These are phyloP conservation scores for Platorchestia sp. DNA, from an alignment of 1,140 invertebrate genomes.

Conservation along the genomic window DNA sequence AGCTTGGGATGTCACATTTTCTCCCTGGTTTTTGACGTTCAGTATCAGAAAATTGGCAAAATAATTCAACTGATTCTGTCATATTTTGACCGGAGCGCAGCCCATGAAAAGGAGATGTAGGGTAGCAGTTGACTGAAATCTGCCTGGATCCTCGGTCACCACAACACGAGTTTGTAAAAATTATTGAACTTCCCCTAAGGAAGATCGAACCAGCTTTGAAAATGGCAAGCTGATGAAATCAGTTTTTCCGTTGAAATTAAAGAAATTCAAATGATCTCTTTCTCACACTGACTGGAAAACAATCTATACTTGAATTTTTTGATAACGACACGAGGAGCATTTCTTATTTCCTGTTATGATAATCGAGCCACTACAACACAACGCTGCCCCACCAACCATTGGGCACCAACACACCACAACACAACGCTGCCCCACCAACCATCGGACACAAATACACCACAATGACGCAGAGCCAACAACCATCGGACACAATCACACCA, in stretches of 20 bases:
- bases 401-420: neutral
- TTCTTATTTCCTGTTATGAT: too few species aligned
- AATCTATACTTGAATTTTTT: neutral
- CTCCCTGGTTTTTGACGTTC: too few species aligned
- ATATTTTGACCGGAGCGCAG: neutral
- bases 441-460: neutral
- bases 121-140: neutral
- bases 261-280: neutral
- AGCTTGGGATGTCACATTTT: too few species aligned
- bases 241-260: neutral
- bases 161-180: neutral
- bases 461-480: too few species aligned
- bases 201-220: neutral
- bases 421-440: neutral
- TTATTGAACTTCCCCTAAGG: neutral
- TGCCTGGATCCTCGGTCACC: neutral
- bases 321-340: neutral
- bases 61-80: neutral
- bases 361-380: too few species aligned
- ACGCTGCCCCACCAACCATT: too few species aligned
- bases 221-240: neutral
- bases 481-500: neutral
- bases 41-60: too few species aligned
- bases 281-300: neutral
- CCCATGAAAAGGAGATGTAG: neutral